Conservation (phyloP, 1,140 invertebrate species). For the Brachionus sp. region DNA sequence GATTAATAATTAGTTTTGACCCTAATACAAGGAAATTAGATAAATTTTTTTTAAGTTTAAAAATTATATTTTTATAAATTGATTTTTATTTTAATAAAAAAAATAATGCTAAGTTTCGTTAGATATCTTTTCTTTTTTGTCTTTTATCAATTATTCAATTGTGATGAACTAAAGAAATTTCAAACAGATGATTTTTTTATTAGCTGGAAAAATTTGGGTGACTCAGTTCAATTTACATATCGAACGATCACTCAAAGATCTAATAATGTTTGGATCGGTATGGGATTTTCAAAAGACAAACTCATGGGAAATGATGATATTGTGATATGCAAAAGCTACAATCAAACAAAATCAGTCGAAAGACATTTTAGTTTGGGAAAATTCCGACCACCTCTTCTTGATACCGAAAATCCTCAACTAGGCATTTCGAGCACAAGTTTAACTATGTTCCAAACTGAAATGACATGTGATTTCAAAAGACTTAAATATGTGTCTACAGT, state of each 20-base stretch:
- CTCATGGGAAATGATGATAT: conserved; percentile 4
- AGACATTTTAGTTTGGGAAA: neutral
- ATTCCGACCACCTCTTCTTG: neutral
- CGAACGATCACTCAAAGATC: neutral
- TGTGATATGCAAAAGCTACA: neutral
- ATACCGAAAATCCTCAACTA: neutral
- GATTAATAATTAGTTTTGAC: too few relatives aligned
- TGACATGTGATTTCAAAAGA: conserved; percentile 12
- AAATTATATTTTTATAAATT: too few relatives aligned
- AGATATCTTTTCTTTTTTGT: neutral
- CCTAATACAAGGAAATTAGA: too few relatives aligned
- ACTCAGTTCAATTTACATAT: neutral
- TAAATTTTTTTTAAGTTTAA: too few relatives aligned
- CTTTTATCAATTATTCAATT: neutral
- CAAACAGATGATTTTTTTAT: neutral
- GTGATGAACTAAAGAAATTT: neutral
- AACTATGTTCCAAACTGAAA: neutral
- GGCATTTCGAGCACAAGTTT: neutral
- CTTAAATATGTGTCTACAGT: neutral
- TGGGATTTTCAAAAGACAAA: conserved; percentile 17
- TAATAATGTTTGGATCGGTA: neutral
- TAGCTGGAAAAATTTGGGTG: neutral
- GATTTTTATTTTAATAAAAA: too few relatives aligned
- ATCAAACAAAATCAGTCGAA: neutral
- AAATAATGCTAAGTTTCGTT: too few relatives aligned